Evolutionary conservation across 2,797 vertebrate genomes (phyloP).

Genomic region (Lepidocolaptes lacrymiger): DNA sequence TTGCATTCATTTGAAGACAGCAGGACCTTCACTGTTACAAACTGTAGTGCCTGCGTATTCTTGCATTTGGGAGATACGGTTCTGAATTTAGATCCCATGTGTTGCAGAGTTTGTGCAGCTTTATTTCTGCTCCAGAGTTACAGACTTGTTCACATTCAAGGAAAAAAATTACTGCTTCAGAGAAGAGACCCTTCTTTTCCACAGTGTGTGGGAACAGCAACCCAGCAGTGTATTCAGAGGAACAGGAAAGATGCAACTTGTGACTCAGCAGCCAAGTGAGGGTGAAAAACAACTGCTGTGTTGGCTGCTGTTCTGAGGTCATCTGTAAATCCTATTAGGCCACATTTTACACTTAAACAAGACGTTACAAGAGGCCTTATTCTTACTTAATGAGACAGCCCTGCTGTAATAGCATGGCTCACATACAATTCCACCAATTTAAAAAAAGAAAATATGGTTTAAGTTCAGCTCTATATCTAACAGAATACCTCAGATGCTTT

Average conservation of each 20-base stretch:
- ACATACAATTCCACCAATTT: not conserved
- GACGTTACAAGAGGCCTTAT: not conserved
- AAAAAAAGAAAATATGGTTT: not conserved
- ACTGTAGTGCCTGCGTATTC: not conserved
- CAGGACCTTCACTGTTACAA: not conserved
- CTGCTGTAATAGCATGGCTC: not conserved
- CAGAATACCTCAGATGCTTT: not conserved
- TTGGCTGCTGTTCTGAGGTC: not conserved
- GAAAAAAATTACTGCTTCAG: not conserved
- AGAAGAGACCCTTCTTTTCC: not conserved
- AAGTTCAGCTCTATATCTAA: not conserved
- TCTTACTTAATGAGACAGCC: not conserved
- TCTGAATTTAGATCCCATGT: not conserved
- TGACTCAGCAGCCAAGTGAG: not conserved
- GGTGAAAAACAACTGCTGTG: not conserved
- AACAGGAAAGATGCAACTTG: not conserved
- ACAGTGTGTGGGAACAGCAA: not conserved
- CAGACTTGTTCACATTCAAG: not conserved
- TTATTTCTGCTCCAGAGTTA: not conserved
- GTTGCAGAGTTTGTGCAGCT: not conserved
- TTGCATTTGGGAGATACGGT: not conserved
- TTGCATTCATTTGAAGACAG: not conserved
- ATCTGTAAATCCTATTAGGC: slow-evolving; percentile 5
- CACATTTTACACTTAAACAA: not conserved
- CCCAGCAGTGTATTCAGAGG: not conserved